Evolutionary conservation across 2,113 vertebrate species (phyloP), one percentile per base, ranked within the genome.

Genomic region (Epinephelus lanceolatus): DNA sequence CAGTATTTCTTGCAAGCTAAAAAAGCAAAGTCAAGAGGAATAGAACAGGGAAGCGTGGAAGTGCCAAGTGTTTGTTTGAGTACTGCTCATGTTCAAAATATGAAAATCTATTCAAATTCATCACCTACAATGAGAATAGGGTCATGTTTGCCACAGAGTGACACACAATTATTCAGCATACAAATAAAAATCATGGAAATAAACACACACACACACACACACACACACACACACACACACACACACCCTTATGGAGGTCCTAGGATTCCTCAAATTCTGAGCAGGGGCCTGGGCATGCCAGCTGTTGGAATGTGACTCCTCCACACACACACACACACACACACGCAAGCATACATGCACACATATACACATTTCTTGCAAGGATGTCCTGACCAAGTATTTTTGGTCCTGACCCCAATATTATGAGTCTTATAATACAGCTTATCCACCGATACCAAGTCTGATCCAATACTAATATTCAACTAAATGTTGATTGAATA

Each of bases 221-320:
- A 78, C 75, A 62, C 65, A 71, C n/a, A 68, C n/a, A 80, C 15
- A 40, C 17, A 49, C 30, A 75, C 66, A 25, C 25, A 25, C 25
- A 81, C 30, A 75, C 66, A 78, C 75, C 40, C 77, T 71, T 3
- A 60, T 77, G 62, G 76, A 82, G 81, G 63, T 89, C 65, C 66
- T 60, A 60, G 78, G 90, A 94, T 95, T 94, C 92, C 91, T 60
- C 82, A 83, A 87, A 94, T 94, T 92, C 89, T 89, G 83, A 81
- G 76, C 84, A 84, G 90, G 81, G 89, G 93, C 88, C 90, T 83
- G 86, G 82, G 81, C 91, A 93, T 94, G 93, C 93, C 94, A 95
- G 92, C 94, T 95, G 94, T 88, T 91, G 90, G 89, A 89, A 92
- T 91, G 91, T 84, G 86, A 87, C 87, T 92, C 80, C 72, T 69